A percentile compares a stretch with the other conserved stretches of the same genome.
These are phyloP conservation scores for Heteractis magnifica DNA, from an alignment of 92 coral and sea anemone genomes.

Conservation along the genomic window DNA sequence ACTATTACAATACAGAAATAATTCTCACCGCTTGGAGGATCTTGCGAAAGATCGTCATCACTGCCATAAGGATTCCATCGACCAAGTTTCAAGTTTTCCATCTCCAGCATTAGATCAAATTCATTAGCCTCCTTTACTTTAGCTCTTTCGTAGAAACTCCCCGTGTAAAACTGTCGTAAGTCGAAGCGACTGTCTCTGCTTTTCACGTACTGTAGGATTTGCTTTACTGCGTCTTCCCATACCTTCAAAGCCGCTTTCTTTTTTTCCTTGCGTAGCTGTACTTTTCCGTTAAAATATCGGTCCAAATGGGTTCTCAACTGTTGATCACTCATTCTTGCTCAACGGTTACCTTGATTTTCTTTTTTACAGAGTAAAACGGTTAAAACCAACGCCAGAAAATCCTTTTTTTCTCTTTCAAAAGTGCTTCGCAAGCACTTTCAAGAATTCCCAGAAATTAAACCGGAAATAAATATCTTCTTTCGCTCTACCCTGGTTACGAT, in stretches of 20 bases:
- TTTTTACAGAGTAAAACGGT: neutral
- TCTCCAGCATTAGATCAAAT: constrained; percentile 63
- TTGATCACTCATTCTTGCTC: constrained; percentile 2
- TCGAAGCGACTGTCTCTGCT: neutral
- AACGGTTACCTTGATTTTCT: too few relatives aligned
- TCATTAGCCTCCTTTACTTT: constrained; percentile 63
- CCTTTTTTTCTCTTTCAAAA: neutral
- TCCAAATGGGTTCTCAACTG: constrained; percentile 31
- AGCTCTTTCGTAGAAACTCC: constrained; percentile 64
- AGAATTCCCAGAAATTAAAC: constrained; percentile 4
- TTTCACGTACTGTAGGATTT: neutral
- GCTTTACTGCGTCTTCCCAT: neutral
- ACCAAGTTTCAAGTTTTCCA: constrained; percentile 35
- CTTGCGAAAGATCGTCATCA: neutral
- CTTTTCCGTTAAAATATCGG: constrained; percentile 28
- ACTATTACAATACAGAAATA: neutral
- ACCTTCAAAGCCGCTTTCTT: constrained; percentile 59
- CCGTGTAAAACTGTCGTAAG: neutral
- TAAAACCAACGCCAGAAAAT: neutral
- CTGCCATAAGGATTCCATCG: neutral
- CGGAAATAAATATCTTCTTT: neutral
- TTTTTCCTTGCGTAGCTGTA: constrained; percentile 16
- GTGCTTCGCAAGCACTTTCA: neutral
- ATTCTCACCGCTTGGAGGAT: neutral
- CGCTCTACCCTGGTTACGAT: neutral